Evolutionary conservation across 2,113 vertebrate species (phyloP).

Genomic region (Microcebus murinus): DNA sequence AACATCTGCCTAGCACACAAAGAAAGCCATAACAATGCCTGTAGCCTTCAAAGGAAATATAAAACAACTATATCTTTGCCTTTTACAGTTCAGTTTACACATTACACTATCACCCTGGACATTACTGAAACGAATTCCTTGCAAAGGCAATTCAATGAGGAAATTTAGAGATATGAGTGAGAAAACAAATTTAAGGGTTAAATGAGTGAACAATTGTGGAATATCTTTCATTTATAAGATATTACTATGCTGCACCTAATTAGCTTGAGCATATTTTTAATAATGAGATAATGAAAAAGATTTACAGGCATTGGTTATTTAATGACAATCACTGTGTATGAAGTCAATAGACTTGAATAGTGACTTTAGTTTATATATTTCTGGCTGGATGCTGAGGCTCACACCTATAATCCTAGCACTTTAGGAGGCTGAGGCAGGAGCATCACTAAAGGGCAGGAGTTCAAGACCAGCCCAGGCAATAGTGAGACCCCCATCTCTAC

Average conservation of each 20-base stretch:
- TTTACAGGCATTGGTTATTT: background rate
- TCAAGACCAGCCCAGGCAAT: no score
- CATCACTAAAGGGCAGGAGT: no score
- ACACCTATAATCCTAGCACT: no score
- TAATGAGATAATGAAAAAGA: slow-evolving; percentile 16
- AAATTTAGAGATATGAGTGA: background rate
- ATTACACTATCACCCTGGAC: background rate
- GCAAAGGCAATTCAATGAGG: background rate
- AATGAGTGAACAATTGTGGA: background rate
- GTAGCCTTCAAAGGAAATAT: background rate
- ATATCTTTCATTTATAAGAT: background rate
- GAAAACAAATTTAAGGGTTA: slow-evolving; percentile 16
- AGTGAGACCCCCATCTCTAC: no score
- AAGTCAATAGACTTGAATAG: slow-evolving; percentile 35
- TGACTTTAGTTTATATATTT: slow-evolving; percentile 21
- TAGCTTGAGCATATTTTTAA: background rate
- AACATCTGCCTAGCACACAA: slow-evolving; percentile 62
- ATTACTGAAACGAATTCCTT: background rate
- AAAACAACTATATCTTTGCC: background rate
- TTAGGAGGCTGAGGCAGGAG: no score
- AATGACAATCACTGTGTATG: background rate
- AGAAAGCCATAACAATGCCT: slow-evolving; percentile 48
- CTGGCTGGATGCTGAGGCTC: background rate
- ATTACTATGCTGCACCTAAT: background rate
- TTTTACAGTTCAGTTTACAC: background rate